Evolutionary conservation across 1,140 invertebrate species (phyloP).

Genomic region (Propsilocerus akamusi): DNA sequence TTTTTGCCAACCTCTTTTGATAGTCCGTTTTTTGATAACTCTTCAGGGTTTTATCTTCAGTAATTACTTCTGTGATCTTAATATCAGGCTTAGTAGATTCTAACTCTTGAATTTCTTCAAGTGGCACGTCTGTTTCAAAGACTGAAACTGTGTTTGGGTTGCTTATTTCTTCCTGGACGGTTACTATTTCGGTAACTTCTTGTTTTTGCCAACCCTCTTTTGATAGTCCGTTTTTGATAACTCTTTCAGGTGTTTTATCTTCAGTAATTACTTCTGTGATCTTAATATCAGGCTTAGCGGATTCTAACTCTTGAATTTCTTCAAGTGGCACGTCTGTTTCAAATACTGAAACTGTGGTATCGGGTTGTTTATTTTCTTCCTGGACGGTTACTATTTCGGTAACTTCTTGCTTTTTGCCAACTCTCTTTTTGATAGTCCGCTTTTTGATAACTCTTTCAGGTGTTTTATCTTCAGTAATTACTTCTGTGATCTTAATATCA

Average conservation of each 20-base stretch:
- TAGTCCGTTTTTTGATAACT: too few species aligned
- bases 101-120: conserved; percentile 10
- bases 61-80: conserved; percentile 17
- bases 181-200: conserved; percentile 20
- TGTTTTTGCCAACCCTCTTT: conserved; percentile 17
- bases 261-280: conserved; percentile 9
- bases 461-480: conserved; percentile 11
- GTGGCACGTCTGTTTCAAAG: conserved; percentile 7
- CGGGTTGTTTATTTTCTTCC: conserved; percentile 21
- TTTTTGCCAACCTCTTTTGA: too few species aligned
- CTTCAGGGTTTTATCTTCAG: too few species aligned
- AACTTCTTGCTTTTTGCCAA: conserved; percentile 17
- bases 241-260: conserved; percentile 13
- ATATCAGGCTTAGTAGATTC: conserved; percentile 13
- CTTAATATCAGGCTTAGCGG: conserved; percentile 7
- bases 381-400: conserved; percentile 22
- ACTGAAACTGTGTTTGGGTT: conserved; percentile 5
- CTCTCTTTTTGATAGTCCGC: conserved; percentile 16
- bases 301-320: conserved; percentile 11
- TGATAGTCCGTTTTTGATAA: conserved; percentile 12
- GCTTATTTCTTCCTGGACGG: conserved; percentile 10
- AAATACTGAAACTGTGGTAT: conserved; percentile 13
- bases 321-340: conserved; percentile 13
- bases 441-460: conserved; percentile 15
- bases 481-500: conserved; percentile 15